These are phyloP conservation scores for Pipa parva DNA, from an alignment of 2,113 vertebrate genomes.

Conservation along the genomic window DNA sequence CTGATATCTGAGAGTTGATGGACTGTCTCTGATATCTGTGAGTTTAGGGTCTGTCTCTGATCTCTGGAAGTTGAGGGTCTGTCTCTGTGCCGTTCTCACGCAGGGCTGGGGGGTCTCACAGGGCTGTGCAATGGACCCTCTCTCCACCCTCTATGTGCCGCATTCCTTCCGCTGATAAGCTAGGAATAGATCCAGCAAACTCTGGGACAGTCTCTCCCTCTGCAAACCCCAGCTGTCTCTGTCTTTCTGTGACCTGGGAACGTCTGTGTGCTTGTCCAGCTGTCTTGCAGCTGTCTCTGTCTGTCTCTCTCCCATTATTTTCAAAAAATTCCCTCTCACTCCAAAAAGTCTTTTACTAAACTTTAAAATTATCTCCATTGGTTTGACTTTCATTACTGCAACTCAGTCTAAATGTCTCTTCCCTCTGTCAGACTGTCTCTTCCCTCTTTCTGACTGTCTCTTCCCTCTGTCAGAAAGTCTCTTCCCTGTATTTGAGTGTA, in stretches of 20 bases:
- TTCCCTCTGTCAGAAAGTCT: not conserved
- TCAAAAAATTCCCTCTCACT: too few species aligned
- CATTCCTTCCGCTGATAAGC: slow-evolving; percentile 26
- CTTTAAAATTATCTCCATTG: too few species aligned
- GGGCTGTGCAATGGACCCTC: slow-evolving; percentile 19
- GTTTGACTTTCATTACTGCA: too few species aligned
- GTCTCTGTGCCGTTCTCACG: not conserved
- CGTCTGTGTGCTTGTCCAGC: not conserved
- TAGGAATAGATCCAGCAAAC: slow-evolving; percentile 9
- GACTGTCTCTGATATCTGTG: not conserved
- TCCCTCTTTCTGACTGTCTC: not conserved
- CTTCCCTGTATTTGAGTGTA: not conserved
- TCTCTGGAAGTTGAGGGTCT: not conserved
- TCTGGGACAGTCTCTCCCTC: not conserved
- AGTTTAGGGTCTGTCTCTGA: not conserved
- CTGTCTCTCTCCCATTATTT: not conserved
- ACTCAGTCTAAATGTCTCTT: too few species aligned
- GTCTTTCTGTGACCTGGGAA: slow-evolving; percentile 8
- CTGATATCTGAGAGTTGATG: not conserved
- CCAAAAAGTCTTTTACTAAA: too few species aligned
- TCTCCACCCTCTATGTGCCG: slow-evolving; percentile 18
- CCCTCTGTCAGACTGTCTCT: too few species aligned
- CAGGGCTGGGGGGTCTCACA: slow-evolving; percentile 1
- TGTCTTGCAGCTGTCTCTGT: not conserved
- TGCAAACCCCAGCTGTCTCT: slow-evolving; percentile 1